Percentiles rank a stretch among this genome's conserved stretches.
Conservation (phyloP, 2,797 vertebrate genomes). For the Hyperoplus lanceolatus region DNA sequence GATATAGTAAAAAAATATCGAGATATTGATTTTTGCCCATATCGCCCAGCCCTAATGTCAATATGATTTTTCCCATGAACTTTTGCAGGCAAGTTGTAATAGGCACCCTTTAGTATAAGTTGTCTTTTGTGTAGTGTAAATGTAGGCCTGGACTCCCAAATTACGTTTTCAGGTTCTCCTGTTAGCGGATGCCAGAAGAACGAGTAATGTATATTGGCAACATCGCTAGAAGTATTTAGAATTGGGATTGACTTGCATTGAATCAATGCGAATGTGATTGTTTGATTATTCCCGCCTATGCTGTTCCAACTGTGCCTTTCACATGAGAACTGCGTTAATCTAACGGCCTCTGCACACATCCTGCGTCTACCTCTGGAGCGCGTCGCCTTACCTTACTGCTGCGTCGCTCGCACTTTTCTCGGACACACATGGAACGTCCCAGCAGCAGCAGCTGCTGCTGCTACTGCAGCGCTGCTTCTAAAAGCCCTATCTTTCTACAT, state of each 20-base stretch:
- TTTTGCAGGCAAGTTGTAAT: not conserved
- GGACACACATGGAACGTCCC: too few relatives aligned
- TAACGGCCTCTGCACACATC: too few relatives aligned
- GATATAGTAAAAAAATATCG: too few relatives aligned
- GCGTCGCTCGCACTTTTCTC: too few relatives aligned
- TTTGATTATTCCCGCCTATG: not conserved
- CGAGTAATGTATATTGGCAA: not conserved
- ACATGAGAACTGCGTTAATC: not conserved
- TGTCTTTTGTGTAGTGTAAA: not conserved
- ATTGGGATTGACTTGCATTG: not conserved
- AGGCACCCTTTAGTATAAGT: not conserved
- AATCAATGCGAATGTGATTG: not conserved
- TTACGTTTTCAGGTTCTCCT: not conserved
- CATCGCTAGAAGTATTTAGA: not conserved
- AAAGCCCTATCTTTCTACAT: too few relatives aligned
- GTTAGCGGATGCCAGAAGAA: not conserved
- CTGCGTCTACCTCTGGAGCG: too few relatives aligned
- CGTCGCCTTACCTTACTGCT: too few relatives aligned
- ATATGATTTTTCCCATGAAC: not conserved
- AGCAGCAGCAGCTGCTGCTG: too few relatives aligned
- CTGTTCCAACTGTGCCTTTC: not conserved
- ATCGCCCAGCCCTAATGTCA: too few relatives aligned
- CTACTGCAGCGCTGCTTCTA: too few relatives aligned
- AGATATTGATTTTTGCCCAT: too few relatives aligned
- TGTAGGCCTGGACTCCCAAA: not conserved